A percentile compares a stretch with the other conserved stretches of the same genome.
These are phyloP conservation scores for Penaeus vannamei DNA, from an alignment of 1,140 invertebrate genomes.

Conservation along the genomic window DNA sequence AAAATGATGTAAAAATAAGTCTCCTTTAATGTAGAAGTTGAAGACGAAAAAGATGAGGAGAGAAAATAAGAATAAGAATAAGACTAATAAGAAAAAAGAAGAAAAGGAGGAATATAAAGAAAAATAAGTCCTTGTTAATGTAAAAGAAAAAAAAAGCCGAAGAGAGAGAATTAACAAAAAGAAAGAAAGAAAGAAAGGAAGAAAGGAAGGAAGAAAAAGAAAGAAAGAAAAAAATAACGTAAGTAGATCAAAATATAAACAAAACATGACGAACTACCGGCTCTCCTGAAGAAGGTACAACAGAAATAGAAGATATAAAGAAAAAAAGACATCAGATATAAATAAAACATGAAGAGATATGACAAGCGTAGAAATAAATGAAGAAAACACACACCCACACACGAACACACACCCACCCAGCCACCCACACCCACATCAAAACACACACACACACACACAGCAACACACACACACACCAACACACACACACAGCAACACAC, in stretches of 20 bases:
- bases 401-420: constrained; percentile 64
- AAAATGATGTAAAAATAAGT: background rate
- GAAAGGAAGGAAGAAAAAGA: background rate
- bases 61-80: no score
- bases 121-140: background rate
- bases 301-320: no score
- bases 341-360: no score
- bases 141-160: background rate
- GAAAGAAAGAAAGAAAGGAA: background rate
- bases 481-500: no score
- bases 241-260: background rate
- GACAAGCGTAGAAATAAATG: background rate
- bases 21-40: no score
- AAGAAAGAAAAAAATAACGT: background rate
- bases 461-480: no score
- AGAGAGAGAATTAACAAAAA: background rate
- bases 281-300: background rate
- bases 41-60: no score
- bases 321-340: no score
- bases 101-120: background rate
- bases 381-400: background rate
- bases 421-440: constrained; percentile 77
- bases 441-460: no score
- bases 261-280: background rate
- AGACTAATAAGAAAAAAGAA: background rate